Base-by-base conservation (phyloP, 2,888 invertebrate genomes). In the Lycocerus yunnanus region DNA sequence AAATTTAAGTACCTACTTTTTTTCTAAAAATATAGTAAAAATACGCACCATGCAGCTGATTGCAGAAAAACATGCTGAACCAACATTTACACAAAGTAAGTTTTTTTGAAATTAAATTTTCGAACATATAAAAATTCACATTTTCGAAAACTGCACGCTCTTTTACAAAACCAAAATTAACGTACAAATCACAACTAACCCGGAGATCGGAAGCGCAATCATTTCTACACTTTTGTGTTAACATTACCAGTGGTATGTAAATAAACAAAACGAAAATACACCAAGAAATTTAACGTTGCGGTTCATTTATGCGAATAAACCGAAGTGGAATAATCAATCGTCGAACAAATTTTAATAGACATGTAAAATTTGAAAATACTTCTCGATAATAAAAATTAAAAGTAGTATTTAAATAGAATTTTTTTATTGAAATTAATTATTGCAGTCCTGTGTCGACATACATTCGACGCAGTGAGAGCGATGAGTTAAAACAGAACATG, bases 191-290 rank as follows among this genome's bases (percentile, higher is more conserved):
- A 20, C 61, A 13, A 61, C 61, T 61, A 18, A 63, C 61, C 13
- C 18, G 61, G 20, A 18, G 20, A 63, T 63, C 18, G n/a, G 18
- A 63, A 43, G 16, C n/a, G 68, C 68, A 43, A 58, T 18, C 58
- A 43, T 60, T 68, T 43, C 59, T 66, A 69, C 60, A 69, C 18
- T 69, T 73, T 60, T 27, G 9, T 72, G 75, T 75, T 75, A 72
- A 70, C 72, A 68, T 75, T 75, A 58, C 59, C 66, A 59, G 59
- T 67, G 72, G 71, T 74, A 74, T 72, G 71, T 77, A 78, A 78
- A 78, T 77, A 78, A 74, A 78, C 78, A 78, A 72, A 76, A 72
- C 78, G 60, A 74, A 78, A 78, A 78, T 77, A 77, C 73, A 76
- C 70, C 76, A 60, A 14, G n/a, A 21, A 71, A 71, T 66, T 68